These are phyloP conservation scores for Microctonus brassicae DNA, from an alignment of 2,888 invertebrate species.

Conservation along the genomic window DNA sequence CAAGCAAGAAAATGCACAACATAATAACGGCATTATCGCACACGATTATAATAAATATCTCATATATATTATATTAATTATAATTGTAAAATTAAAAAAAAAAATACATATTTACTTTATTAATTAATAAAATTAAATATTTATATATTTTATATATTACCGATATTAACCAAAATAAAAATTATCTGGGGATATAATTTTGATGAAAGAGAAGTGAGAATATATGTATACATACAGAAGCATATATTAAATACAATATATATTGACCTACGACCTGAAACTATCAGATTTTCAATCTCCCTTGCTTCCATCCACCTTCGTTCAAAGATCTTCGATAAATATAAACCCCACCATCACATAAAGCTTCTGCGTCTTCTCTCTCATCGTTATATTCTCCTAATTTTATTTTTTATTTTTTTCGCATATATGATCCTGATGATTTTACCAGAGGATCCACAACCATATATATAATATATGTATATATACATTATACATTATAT, in stretches of 20 bases:
- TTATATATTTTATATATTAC: background rate
- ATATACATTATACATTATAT: too few relatives aligned
- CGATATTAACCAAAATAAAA: background rate
- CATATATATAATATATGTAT: too few relatives aligned
- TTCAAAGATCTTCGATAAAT: constrained; percentile 44
- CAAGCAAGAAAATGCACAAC: background rate
- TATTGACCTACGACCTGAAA: constrained; percentile 39
- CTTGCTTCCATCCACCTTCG: constrained; percentile 37
- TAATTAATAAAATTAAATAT: background rate
- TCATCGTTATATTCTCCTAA: background rate
- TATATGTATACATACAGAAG: constrained; percentile 43
- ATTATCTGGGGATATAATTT: background rate
- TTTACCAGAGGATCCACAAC: background rate
- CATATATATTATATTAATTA: background rate
- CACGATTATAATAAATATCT: background rate
- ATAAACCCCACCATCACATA: constrained; percentile 32
- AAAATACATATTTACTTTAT: background rate
- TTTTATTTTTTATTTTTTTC: background rate
- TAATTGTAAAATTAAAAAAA: background rate
- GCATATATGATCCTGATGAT: background rate
- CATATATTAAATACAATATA: too few relatives aligned
- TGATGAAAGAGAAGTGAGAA: constrained; percentile 13
- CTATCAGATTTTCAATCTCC: constrained; percentile 39
- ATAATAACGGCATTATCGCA: background rate
- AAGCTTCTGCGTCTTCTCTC: background rate